Evolutionary conservation across 2,888 invertebrate genomes (phyloP), one percentile per base, ranked within the genome.

Genomic region (Philaethria dido): DNA sequence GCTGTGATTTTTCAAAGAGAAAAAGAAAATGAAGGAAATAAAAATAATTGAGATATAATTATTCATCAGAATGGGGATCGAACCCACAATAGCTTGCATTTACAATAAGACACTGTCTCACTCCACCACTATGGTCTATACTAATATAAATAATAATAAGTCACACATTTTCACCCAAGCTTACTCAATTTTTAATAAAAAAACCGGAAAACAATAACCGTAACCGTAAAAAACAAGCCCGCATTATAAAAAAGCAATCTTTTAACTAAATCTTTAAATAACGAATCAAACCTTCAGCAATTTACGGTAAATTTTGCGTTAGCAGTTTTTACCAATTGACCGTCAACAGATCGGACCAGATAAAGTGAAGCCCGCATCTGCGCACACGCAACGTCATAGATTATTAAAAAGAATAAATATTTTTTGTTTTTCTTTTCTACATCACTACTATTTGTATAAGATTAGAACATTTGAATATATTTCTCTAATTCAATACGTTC

Each of bases 301-400:
- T 90, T 91, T 89, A 89, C 85, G 81, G 79, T 85, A 80, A 84
- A 85, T 88, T 88, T 86, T 85, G 78, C 84, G 83, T 80, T 82
- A 81, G 84, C 73, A 81, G 84, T 88, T 89, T 89, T 90, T 89
- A 89, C 86, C 91, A 90, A 91, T 91, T 90, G 88, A 82, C 81
- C 79, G 84, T 74, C 78, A 82, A 81, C 82, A 80, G 89, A 88
- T 87, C 83, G 78, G 77, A 72, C 75, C 72, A 78, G 89, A 90
- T 89, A 89, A 86, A 82, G 71, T 66, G 70, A 78, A 78, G 78
- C 90, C 90, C 90, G 90, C 90, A 90, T 90, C 80, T 87, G 89
- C 87, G 88, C 84, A 59, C 90, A 90, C 90, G 90, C 90, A 90
- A 90, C 82, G 55, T 3, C 83, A 86, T 70, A 84, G 83, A 84